Evolutionary conservation across 2,888 invertebrate species (phyloP).

Genomic region (Chrysolina haemoptera): DNA sequence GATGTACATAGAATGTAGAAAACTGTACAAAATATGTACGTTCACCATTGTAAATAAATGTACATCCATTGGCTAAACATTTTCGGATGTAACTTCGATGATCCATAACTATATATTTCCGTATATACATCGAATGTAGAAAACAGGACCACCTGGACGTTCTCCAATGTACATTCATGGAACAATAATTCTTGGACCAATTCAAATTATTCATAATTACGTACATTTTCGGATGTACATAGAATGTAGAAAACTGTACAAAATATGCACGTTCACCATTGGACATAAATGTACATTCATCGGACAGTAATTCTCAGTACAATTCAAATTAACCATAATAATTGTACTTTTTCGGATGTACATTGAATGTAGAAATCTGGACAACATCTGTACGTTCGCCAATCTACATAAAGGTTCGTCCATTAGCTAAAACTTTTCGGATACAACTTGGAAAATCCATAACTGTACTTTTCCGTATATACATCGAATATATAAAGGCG

Average conservation of each 20-base stretch:
- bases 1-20: too few species aligned
- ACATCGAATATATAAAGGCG: neutral
- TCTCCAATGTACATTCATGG: neutral
- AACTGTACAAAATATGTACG: neutral
- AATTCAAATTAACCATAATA: too few species aligned
- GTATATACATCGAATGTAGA: neutral
- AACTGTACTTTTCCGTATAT: neutral
- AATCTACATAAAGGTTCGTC: too few species aligned
- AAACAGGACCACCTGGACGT: neutral
- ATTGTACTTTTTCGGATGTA: too few species aligned
- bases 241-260: too few species aligned
- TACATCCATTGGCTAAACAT: neutral
- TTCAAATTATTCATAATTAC: too few species aligned
- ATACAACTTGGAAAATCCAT: too few species aligned
- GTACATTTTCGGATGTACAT: too few species aligned
- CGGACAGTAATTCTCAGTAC: neutral
- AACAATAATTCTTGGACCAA: neutral
- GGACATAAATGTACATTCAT: neutral
- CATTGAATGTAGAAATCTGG: too few species aligned
- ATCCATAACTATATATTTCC: neutral
- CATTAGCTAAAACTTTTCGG: too few species aligned
- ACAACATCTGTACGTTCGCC: too few species aligned
- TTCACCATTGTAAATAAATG: neutral
- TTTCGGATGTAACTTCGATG: too few species aligned
- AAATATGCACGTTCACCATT: neutral